Conservation (phyloP, 2,797 vertebrate genomes). For the Miichthys miiuy region DNA sequence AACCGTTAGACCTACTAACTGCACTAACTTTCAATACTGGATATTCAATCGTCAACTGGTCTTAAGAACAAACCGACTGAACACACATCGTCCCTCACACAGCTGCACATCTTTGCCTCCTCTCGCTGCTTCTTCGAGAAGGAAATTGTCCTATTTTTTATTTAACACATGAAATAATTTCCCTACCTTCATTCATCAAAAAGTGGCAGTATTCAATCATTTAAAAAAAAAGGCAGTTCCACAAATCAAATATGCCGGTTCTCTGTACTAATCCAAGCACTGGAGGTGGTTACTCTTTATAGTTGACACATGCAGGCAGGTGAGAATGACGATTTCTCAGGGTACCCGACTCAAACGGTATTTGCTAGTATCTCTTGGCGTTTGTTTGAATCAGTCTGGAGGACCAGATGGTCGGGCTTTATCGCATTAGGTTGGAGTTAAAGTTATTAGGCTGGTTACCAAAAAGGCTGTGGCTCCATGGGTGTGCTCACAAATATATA, state of each 20-base stretch:
- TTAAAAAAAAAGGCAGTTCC: background rate
- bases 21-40: too few relatives aligned
- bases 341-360: conserved; percentile 25
- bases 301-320: conserved; percentile 19
- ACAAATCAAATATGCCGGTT: background rate
- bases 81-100: background rate
- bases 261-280: background rate
- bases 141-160: background rate
- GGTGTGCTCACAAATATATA: background rate
- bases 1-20: background rate
- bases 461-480: background rate
- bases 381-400: conserved; percentile 23
- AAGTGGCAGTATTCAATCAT: background rate
- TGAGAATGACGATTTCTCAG: conserved; percentile 25
- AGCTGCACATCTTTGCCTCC: background rate
- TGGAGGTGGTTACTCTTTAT: conserved; percentile 22
- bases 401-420: conserved; percentile 42
- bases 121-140: background rate
- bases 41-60: too few relatives aligned
- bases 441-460: conserved; percentile 13
- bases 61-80: background rate
- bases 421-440: conserved; percentile 29
- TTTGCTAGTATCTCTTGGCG: conserved; percentile 29
- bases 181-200: too few relatives aligned
- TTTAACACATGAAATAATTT: background rate